Evolutionary conservation across 2,888 invertebrate species (phyloP), one percentile per base, ranked within the genome.

Genomic region (Keiferia lycopersicella): DNA sequence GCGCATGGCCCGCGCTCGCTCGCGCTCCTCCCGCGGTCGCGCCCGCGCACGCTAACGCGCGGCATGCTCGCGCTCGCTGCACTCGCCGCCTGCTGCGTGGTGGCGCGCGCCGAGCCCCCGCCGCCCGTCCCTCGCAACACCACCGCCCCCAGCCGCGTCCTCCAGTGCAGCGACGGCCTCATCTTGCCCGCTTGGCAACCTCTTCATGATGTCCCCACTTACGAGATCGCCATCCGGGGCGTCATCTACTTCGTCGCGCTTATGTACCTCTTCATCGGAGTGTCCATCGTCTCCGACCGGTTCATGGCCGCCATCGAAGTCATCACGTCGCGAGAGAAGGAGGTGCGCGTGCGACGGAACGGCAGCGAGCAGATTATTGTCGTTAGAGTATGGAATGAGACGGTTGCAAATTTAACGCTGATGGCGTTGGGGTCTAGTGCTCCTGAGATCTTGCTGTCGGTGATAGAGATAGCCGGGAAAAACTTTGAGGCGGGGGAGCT

Each of bases 271-370:
- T 99, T 99, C 92, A 96, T 99, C 81, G 99, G 99, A 64, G 99
- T 99, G 57, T 99, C 99, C 73, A 99, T 99, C 84, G 96, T 99
- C 71, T 98, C 99, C 73, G 99, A 99, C 86, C 95, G 99, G 66
- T 99, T 99, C 92, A 99, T 99, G 99, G 98, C 98, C 51, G 96
- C 99, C 76, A 99, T 99, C 83, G 99, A 99, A 93, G 98, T 98
- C 72, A 99, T 99, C 84, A 99, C 99, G 62, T 98, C 99, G 0
- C 96, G 98, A 84, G 99, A 99, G 86, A 96, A 97, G 77, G 98
- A 98, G 86, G 96, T 99, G 78, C 95, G 96, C 76, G 96, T 99
- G 66, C 96, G 97, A 78, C 96, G 96, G 71, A 95, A 96, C 69
- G 96, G 96, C 77, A 97, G 97, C 67, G 97, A 97, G 67, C 97